A percentile compares a stretch with the other conserved stretches of the same genome.
phyloP scores from a whole-genome alignment of 2,797 vertebrate genomes.

The Pseudotriccus pelzelni region DNA sequence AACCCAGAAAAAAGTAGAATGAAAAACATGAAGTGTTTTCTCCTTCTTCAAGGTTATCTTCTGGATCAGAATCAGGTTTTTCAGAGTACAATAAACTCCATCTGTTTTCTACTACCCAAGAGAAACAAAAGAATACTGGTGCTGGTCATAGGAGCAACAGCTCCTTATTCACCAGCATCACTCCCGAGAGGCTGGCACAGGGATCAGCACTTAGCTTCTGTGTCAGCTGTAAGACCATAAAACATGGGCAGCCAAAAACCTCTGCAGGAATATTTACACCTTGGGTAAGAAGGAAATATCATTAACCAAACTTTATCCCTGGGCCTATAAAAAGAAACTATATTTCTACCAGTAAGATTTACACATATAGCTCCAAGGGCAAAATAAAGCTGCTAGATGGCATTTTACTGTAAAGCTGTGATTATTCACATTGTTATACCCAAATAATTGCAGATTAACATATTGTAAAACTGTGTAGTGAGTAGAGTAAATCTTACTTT shows the following conservation, averaged over 20 bases:
- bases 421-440: neutral
- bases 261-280: neutral
- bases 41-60: neutral
- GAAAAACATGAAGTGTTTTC: neutral
- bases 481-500: neutral
- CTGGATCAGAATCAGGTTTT: neutral
- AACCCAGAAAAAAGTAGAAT: neutral
- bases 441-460: neutral
- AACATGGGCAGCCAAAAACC: neutral
- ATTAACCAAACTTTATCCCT: neutral
- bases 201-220: neutral
- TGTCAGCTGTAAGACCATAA: neutral
- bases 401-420: neutral
- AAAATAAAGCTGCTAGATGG: neutral
- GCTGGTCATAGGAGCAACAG: neutral
- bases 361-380: neutral
- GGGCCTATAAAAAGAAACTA: neutral
- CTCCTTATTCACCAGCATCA: neutral
- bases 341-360: neutral
- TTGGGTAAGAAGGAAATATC: neutral
- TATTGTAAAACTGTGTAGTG: neutral
- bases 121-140: neutral
- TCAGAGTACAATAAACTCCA: neutral
- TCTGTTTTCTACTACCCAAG: neutral
- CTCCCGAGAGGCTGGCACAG: neutral